These are phyloP conservation scores for Mythimna pallens DNA, from an alignment of 2,888 invertebrate species.

Conservation along the genomic window DNA sequence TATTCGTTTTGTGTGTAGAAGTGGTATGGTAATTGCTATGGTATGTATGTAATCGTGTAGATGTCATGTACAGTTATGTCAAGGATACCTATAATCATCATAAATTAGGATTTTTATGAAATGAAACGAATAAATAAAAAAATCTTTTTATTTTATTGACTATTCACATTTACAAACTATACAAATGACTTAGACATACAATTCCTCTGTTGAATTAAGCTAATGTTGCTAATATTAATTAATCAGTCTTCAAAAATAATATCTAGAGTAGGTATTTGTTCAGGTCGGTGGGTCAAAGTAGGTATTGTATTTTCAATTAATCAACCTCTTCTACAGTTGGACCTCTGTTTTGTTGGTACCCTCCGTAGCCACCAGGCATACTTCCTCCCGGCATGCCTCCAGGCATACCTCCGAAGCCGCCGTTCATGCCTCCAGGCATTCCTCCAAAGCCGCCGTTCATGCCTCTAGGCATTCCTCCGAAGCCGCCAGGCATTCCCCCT, in stretches of 20 bases:
- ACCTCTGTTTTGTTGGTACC: slow-evolving; percentile 65
- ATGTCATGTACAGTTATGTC: too few relatives aligned
- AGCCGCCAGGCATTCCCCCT: not conserved
- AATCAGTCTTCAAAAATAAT: slow-evolving; percentile 22
- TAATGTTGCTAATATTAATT: slow-evolving; percentile 9
- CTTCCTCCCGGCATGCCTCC: slow-evolving; percentile 25
- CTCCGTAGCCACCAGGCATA: slow-evolving; percentile 37
- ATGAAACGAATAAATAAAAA: slow-evolving; percentile 1
- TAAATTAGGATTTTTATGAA: not conserved
- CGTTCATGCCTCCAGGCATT: slow-evolving; percentile 3
- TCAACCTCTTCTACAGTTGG: slow-evolving; percentile 82
- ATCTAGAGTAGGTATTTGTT: not conserved
- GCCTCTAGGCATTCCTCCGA: not conserved
- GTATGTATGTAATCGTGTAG: too few relatives aligned
- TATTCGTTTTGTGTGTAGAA: too few relatives aligned
- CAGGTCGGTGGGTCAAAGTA: not conserved
- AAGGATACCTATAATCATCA: too few relatives aligned
- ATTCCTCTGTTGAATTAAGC: slow-evolving; percentile 24
- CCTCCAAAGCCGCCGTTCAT: slow-evolving; percentile 57
- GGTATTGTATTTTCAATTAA: slow-evolving; percentile 57
- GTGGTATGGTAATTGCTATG: too few relatives aligned
- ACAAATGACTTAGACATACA: not conserved
- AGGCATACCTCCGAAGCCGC: slow-evolving; percentile 20
- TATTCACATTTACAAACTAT: slow-evolving; percentile 3
- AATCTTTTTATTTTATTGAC: not conserved